Evolutionary conservation across 2,113 vertebrate genomes (phyloP).

Genomic region (Junco hyemalis): DNA sequence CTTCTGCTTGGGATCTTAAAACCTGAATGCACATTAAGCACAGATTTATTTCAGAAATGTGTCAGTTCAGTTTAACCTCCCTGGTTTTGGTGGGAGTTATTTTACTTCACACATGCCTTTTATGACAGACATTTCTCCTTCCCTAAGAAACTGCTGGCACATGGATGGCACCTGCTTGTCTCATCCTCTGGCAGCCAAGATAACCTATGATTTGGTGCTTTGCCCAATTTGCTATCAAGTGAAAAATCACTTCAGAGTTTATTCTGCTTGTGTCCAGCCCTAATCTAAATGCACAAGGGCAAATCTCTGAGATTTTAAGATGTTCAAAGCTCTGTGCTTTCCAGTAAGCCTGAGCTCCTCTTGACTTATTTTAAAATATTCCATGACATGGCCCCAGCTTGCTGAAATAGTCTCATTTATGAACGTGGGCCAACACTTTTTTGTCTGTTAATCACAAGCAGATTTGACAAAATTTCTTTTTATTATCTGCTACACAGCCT

Average conservation of each 20-base stretch:
- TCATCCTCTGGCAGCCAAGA: background rate
- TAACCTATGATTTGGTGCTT: constrained; percentile 1
- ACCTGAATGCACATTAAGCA: background rate
- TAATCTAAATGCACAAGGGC: background rate
- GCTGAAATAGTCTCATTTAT: background rate
- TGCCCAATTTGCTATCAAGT: background rate
- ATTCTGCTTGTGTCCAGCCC: background rate
- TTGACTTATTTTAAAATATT: background rate
- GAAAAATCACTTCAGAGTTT: background rate
- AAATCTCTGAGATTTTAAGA: background rate
- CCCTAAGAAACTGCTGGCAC: background rate
- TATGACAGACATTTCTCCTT: background rate
- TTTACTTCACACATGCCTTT: background rate
- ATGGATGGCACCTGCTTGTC: background rate
- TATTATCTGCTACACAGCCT: background rate
- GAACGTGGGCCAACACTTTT: background rate
- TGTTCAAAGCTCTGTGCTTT: background rate
- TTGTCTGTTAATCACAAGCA: background rate
- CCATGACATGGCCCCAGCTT: background rate
- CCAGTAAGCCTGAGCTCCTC: background rate
- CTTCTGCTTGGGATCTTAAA: background rate
- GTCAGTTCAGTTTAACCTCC: background rate
- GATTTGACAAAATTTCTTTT: constrained; percentile 18
- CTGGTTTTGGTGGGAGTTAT: background rate
- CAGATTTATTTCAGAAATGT: background rate